These are phyloP conservation scores for Morphnarchus princeps DNA, from an alignment of 2,113 vertebrate species.

Conservation along the genomic window DNA sequence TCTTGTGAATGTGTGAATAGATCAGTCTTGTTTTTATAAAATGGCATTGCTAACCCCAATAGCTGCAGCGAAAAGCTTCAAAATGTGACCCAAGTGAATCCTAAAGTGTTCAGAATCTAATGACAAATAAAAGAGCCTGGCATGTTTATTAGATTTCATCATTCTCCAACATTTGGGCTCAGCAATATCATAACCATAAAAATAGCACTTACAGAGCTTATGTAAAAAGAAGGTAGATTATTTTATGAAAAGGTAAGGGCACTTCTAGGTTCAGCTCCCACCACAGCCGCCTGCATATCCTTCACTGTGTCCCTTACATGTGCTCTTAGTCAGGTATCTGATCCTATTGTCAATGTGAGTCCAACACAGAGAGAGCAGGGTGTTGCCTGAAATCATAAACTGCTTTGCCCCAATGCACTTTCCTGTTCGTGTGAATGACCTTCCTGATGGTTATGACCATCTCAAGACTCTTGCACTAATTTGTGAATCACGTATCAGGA, in stretches of 20 bases:
- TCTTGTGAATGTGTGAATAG: not conserved
- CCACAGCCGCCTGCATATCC: not conserved
- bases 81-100: constrained; percentile 8
- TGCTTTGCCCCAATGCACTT: not conserved
- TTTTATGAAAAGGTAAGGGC: not conserved
- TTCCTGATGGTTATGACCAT: not conserved
- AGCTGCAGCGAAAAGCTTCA: not conserved
- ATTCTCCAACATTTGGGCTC: not conserved
- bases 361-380: not conserved
- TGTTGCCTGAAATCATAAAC: not conserved
- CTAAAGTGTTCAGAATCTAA: not conserved
- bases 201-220: not conserved
- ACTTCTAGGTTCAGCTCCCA: not conserved
- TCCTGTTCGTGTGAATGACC: fast-evolving
- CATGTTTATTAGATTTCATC: not conserved
- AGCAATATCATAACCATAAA: not conserved
- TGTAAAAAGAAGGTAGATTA: not conserved
- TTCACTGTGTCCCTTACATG: fast-evolving
- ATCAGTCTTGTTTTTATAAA: not conserved
- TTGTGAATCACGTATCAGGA: not conserved
- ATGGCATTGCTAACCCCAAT: not conserved
- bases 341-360: not conserved
- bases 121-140: not conserved
- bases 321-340: not conserved
- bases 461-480: not conserved